Percentiles rank a stretch among this genome's conserved stretches.
Evolutionary conservation across 2,888 invertebrate genomes (phyloP).

Genomic region (Standfussiana lucernea): DNA sequence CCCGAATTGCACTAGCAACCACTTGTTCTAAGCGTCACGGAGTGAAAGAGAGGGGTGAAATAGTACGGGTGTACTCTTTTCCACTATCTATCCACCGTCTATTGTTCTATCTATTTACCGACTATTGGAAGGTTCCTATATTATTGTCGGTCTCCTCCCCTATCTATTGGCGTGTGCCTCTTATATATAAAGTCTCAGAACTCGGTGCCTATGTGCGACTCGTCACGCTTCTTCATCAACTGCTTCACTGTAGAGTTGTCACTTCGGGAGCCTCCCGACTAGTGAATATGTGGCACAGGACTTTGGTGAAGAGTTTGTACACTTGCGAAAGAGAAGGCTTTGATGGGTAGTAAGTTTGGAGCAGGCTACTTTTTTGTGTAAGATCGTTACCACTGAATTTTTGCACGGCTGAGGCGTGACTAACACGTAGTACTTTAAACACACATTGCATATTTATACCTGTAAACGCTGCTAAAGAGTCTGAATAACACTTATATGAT

Average conservation of each 20-base stretch:
- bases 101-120: no score
- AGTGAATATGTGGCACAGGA: not conserved
- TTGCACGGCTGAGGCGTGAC: not conserved
- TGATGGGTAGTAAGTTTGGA: not conserved
- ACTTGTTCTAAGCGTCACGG: no score
- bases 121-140: not conserved
- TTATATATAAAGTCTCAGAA: not conserved
- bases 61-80: no score
- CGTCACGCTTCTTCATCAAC: not conserved
- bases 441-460: not conserved
- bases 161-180: not conserved
- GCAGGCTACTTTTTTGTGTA: not conserved
- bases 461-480: not conserved
- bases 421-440: not conserved
- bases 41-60: no score
- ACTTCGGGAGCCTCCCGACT: not conserved
- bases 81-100: no score
- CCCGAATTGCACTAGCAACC: no score
- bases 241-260: not conserved
- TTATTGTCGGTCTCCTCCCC: no score
- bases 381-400: not conserved
- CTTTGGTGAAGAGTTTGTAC: not conserved
- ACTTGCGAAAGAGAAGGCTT: not conserved
- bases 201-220: not conserved
- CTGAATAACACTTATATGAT: constrained; percentile 1